These are phyloP conservation scores for Rafetus swinhoei DNA, from an alignment of 2,113 vertebrate genomes.

Conservation along the genomic window DNA sequence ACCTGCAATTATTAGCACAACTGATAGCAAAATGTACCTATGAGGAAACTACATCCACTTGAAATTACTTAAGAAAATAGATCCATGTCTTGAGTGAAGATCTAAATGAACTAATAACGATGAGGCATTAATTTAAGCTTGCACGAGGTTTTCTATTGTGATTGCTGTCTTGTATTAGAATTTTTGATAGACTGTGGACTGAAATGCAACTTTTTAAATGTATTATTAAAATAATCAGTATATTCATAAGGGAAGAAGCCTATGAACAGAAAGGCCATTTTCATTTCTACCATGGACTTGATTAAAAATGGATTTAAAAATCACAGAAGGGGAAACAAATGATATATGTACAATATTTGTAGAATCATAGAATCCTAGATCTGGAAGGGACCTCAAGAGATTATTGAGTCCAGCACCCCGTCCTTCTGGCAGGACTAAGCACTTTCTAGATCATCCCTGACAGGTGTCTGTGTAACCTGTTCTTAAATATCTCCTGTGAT, in stretches of 20 bases:
- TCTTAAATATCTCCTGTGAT: no score
- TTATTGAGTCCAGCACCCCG: no score
- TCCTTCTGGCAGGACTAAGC: no score
- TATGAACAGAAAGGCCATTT: not conserved
- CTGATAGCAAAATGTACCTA: not conserved
- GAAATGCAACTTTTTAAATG: not conserved
- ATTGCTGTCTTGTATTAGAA: not conserved
- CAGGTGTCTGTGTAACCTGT: no score
- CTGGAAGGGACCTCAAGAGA: no score
- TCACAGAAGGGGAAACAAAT: not conserved
- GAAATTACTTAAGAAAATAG: not conserved
- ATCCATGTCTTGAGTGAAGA: not conserved
- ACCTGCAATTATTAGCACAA: not conserved
- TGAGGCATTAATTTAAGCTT: not conserved
- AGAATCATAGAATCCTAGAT: no score
- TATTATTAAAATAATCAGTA: not conserved
- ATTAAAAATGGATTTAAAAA: slow-evolving; percentile 9
- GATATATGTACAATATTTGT: not conserved
- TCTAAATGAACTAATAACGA: not conserved
- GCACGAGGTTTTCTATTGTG: not conserved
- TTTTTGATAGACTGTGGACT: not conserved
- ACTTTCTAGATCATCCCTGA: no score
- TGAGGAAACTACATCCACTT: not conserved
- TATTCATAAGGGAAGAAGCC: not conserved
- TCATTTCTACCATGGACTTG: not conserved